Conservation (phyloP, 2,888 invertebrate genomes). For the Disparrhopalites patrizii region DNA sequence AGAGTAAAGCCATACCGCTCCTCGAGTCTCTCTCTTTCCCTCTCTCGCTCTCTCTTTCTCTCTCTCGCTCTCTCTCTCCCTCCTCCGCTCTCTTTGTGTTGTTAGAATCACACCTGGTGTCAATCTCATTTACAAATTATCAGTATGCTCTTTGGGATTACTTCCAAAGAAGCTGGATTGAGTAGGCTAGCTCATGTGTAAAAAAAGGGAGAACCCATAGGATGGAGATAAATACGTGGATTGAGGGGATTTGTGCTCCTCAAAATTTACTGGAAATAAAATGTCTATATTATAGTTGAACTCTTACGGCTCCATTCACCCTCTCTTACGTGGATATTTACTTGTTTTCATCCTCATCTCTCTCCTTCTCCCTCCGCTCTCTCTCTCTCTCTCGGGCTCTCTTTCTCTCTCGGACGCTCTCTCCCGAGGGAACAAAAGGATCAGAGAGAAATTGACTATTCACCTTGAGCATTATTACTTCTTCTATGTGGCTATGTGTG, state of each 20-base stretch:
- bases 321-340: conserved; percentile 15
- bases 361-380: too few species aligned
- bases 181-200: too few species aligned
- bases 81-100: conserved; percentile 16
- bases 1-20: conserved; percentile 14
- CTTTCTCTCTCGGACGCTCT: neutral
- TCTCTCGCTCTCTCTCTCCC: too few species aligned
- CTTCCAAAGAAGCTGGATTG: too few species aligned
- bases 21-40: neutral
- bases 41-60: too few species aligned
- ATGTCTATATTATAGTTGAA: neutral
- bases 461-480: conserved; percentile 19
- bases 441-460: conserved; percentile 21
- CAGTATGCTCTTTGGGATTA: conserved; percentile 16
- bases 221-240: too few species aligned
- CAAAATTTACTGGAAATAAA: neutral
- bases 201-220: too few species aligned
- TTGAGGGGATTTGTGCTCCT: too few species aligned
- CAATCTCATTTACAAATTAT: conserved; percentile 44
- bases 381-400: neutral
- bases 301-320: neutral
- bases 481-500: neutral
- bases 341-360: too few species aligned
- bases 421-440: neutral
- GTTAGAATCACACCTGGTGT: conserved; percentile 47